Base-by-base conservation (phyloP, 2,113 vertebrate species). In the Amblyopsis rosae region DNA sequence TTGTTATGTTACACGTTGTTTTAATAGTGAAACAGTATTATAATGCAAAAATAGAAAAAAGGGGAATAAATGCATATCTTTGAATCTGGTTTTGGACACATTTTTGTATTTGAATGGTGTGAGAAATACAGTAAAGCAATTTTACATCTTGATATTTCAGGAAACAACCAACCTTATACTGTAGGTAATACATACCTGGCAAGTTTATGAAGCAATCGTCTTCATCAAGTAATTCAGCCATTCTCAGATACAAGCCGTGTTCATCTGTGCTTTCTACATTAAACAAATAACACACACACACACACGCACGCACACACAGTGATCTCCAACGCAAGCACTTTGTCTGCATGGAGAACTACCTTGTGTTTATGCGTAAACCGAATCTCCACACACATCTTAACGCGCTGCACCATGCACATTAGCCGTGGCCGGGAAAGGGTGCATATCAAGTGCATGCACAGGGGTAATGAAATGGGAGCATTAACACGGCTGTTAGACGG, bases 141-240 rank as follows among this genome's bases (percentile, higher is more conserved):
- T 41, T 41, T 5, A 58, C 19, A 32, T 32, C 16, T 10, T 13
- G 10, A 10, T 19, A 7, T 32, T 33, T 12, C 26, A 2, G 26
- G 26, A 26, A 26, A 26, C 26, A 26, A 3, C 26, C 26, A 26
- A 26, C 26, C 26, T 19, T 19, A 19, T 19, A 19, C 19, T 2
- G 26, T 26, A 5, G 19, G 56, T 26, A 12, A 32, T 54, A 76
- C 86, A 83, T 93, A 96, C 95, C 93, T 89, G 93, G 92, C 59
- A 92, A 79, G 16, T 94, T 86, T 58, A 88, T 65, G 67, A 65
- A 72, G 51, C 67, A 80, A 1, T 84, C 87, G 5, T 91, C 92
- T 70, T 94, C 91, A 41, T 93, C 88, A 76, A 96, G 79, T 72
- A 95, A 69, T 0, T 87, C 86, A 9, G 92, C 82, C 84, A 94